A percentile compares a stretch with the other conserved stretches of the same genome.
Conservation (phyloP, 1,140 invertebrate genomes). For the Bombus consobrinus region DNA sequence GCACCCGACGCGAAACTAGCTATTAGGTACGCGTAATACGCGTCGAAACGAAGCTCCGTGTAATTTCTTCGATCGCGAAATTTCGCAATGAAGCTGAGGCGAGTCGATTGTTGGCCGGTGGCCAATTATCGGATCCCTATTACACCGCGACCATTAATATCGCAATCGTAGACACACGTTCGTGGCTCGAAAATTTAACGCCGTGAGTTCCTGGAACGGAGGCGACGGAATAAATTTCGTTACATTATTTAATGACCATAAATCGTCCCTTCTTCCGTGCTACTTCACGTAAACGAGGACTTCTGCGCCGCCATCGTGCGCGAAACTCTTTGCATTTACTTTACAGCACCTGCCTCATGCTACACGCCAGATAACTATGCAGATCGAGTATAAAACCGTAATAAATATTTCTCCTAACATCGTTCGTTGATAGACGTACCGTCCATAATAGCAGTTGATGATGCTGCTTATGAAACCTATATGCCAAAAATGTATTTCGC, state of each 20-base stretch:
- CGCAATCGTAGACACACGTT: conserved; percentile 51
- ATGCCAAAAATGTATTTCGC: background rate
- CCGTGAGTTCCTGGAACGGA: conserved; percentile 31
- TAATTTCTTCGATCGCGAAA: conserved; percentile 7
- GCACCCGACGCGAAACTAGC: background rate
- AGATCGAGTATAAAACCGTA: background rate
- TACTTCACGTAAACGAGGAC: conserved; percentile 32
- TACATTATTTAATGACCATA: conserved; percentile 57
- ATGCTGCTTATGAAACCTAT: background rate
- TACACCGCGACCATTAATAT: conserved; percentile 54
- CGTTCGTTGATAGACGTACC: background rate
- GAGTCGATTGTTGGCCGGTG: conserved; percentile 44
- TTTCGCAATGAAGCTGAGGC: conserved; percentile 29
- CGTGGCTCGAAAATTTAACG: conserved; percentile 46
- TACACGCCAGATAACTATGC: background rate
- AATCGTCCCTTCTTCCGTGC: conserved; percentile 50
- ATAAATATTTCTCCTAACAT: background rate
- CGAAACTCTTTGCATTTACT: conserved; percentile 21
- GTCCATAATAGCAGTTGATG: background rate
- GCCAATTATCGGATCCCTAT: conserved; percentile 53
- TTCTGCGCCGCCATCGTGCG: background rate
- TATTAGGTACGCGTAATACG: background rate
- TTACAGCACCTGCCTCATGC: conserved; percentile 13
- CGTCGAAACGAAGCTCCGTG: background rate
- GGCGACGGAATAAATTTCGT: conserved; percentile 48